These are phyloP conservation scores for Tretioscincus oriximinensis DNA, from an alignment of 2,113 vertebrate genomes.

Conservation along the genomic window DNA sequence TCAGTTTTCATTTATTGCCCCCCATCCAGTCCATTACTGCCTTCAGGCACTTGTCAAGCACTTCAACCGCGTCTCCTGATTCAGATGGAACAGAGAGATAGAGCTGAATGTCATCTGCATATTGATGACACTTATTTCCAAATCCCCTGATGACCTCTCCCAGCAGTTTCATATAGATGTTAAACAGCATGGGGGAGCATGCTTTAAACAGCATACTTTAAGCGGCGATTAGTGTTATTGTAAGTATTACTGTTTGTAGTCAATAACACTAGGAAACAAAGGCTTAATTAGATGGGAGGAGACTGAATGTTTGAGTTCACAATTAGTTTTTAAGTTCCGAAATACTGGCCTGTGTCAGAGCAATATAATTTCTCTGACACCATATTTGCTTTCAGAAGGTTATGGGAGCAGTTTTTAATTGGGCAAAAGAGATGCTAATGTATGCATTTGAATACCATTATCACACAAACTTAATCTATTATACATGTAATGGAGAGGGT, in stretches of 20 bases:
- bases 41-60: too few species aligned
- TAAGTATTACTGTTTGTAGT: not conserved
- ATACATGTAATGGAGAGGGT: not conserved
- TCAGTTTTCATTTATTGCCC: too few species aligned
- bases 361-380: not conserved
- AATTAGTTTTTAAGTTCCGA: not conserved
- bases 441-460: constrained; percentile 9
- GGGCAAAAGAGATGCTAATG: not conserved
- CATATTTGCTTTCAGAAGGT: not conserved
- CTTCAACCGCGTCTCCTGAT: too few species aligned
- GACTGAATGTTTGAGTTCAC: not conserved
- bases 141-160: too few species aligned
- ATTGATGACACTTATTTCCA: too few species aligned
- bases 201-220: not conserved
- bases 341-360: not conserved
- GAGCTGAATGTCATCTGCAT: too few species aligned
- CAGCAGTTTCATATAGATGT: too few species aligned
- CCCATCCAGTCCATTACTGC: too few species aligned
- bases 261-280: constrained; percentile 4
- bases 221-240: not conserved
- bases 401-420: not conserved
- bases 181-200: too few species aligned
- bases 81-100: too few species aligned
- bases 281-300: not conserved
- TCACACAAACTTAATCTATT: not conserved